Conservation (phyloP, 2,113 vertebrate species). For the Muntiacus muntjak region DNA sequence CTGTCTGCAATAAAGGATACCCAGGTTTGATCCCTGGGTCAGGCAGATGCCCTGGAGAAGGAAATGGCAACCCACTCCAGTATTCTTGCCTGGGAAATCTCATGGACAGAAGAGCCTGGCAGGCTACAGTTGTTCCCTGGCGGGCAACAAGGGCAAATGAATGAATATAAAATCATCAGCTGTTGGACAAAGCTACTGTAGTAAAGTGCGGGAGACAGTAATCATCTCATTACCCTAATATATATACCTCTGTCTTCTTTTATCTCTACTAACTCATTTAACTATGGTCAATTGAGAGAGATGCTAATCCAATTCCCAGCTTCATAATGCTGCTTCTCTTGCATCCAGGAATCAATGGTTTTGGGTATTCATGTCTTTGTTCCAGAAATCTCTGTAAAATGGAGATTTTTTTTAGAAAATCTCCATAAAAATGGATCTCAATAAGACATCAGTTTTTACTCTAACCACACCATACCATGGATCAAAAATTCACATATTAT, state of each 20-base stretch:
- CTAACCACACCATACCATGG: not conserved
- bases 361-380: not conserved
- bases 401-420: not conserved
- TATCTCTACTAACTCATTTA: not conserved
- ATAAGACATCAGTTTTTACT: not conserved
- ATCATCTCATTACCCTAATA: not conserved
- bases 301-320: not conserved
- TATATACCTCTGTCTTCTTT: not conserved
- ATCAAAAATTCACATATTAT: not conserved
- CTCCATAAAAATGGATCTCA: not conserved
- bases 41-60: not conserved
- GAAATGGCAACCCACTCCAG: not conserved
- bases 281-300: not conserved
- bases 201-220: not conserved
- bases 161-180: not conserved
- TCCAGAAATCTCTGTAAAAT: not conserved
- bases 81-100: not conserved
- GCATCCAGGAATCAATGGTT: not conserved
- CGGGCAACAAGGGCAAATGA: not conserved
- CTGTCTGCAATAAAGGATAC: not conserved
- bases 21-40: not conserved
- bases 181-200: not conserved
- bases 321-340: not conserved
- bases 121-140: not conserved
- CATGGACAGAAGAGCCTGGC: not conserved